These are phyloP conservation scores for Pangasianodon hypophthalmus DNA, from an alignment of 2,113 vertebrate species.

Conservation along the genomic window DNA sequence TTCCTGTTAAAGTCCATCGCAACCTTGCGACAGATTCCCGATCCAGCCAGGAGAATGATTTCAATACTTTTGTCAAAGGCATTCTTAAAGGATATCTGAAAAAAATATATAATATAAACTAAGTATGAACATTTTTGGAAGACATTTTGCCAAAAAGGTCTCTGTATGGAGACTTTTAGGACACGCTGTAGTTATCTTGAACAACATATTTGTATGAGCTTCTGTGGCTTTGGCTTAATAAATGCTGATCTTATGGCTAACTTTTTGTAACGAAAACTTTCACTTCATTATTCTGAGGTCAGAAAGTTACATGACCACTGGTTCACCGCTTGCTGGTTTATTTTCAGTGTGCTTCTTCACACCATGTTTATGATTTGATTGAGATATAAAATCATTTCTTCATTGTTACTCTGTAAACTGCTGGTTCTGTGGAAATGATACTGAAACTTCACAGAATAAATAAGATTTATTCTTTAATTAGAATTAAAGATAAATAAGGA, in stretches of 20 bases:
- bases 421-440: not conserved
- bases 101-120: too few relatives aligned
- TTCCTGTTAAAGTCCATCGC: too few relatives aligned
- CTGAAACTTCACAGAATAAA: not conserved
- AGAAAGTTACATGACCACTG: not conserved
- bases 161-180: too few relatives aligned
- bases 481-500: not conserved
- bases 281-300: constrained; percentile 7
- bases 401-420: not conserved
- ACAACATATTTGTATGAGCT: not conserved
- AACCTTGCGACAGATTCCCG: too few relatives aligned
- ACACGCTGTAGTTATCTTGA: not conserved
- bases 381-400: not conserved
- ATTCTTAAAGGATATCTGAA: too few relatives aligned
- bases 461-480: too few relatives aligned
- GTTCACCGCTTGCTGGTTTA: not conserved
- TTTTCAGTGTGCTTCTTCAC: not conserved
- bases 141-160: too few relatives aligned
- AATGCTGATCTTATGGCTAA: not conserved
- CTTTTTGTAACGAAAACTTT: not conserved
- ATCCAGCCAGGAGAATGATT: too few relatives aligned
- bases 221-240: not conserved
- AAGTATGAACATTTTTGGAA: too few relatives aligned
- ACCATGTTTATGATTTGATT: not conserved
- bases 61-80: too few relatives aligned